Conservation (phyloP, 2,113 vertebrate genomes). For the Megatriorchis doriae region DNA sequence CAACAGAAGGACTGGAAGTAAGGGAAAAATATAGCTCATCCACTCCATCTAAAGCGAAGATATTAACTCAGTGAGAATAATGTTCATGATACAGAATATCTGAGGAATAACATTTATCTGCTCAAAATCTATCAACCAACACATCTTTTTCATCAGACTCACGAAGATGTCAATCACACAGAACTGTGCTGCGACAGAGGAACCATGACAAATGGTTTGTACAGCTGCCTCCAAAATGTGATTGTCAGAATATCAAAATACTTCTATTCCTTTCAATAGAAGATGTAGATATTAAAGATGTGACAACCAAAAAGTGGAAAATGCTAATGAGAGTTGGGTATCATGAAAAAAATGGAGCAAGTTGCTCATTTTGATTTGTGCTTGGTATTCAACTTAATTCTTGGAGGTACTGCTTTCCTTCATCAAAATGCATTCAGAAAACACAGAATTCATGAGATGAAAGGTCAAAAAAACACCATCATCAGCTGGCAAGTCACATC, state of each 20-base stretch:
- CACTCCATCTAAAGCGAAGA: neutral
- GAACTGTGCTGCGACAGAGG: neutral
- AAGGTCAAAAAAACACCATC: neutral
- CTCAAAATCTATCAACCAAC: neutral
- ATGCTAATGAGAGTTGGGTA: neutral
- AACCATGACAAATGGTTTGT: neutral
- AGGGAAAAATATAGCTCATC: neutral
- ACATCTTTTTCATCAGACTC: neutral
- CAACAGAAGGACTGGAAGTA: neutral
- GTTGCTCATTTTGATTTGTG: neutral
- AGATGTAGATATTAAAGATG: neutral
- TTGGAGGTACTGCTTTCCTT: neutral
- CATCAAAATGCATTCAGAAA: neutral
- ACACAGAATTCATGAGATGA: neutral
- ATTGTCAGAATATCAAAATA: neutral
- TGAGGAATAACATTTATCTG: neutral
- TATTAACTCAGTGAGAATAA: neutral
- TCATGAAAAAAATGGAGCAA: rapidly evolving
- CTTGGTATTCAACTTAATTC: neutral
- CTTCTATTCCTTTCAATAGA: neutral
- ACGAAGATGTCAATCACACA: neutral
- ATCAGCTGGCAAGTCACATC: neutral
- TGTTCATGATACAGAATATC: neutral
- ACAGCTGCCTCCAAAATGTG: neutral
- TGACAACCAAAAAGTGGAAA: neutral